Base-by-base conservation (phyloP, 2,888 invertebrate genomes). In the Drosophila cracens region DNA sequence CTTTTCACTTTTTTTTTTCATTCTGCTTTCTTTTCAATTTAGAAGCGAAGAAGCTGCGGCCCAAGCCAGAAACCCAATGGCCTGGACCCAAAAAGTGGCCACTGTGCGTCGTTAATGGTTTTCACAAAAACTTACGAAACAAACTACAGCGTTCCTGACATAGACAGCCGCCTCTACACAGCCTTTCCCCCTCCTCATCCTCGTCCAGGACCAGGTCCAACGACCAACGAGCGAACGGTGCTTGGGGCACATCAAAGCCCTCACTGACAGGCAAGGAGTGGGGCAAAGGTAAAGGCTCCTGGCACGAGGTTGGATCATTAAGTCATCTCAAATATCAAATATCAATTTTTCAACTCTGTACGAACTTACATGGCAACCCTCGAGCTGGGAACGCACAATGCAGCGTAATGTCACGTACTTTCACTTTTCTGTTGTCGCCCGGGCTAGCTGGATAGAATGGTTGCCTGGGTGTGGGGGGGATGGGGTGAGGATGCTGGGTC, bases 101-200 rank as follows among this genome's bases (percentile, higher is more conserved):
- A 74, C 74, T 82, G 86, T 83, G 88, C 80, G 80, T 86, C 82
- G 80, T 85, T 85, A 85, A 85, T 85, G 85, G 85, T 83, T 85
- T 85, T 86, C 76, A 70, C 67, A 65, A 69, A 79, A 88, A 85
- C 85, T 88, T 83, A 82, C 82, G 78, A 86, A 86, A 85, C 88
- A 88, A 86, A 88, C 85, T 85, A 85, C 80, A 79, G 51, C 70
- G 70, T 58, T 70, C 70, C 77, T 78, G 77, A 77, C 77, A 77
- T 62, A 33, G 76, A 71, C 75, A 49, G 11, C 38, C 58, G 31
- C 34, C 61, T 13, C 38, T 27, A 13, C n/a, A 13, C 13, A 10
- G 11, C 56, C 2, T 43, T 48, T 52, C 36, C 29, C 66, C 48
- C 58, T 16, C 11, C 25, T 43, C 52, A 13, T 16, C 48, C 56